Evolutionary conservation across 2,797 vertebrate species (phyloP), one percentile per base, ranked within the genome.

Genomic region (Sebastes alutus): DNA sequence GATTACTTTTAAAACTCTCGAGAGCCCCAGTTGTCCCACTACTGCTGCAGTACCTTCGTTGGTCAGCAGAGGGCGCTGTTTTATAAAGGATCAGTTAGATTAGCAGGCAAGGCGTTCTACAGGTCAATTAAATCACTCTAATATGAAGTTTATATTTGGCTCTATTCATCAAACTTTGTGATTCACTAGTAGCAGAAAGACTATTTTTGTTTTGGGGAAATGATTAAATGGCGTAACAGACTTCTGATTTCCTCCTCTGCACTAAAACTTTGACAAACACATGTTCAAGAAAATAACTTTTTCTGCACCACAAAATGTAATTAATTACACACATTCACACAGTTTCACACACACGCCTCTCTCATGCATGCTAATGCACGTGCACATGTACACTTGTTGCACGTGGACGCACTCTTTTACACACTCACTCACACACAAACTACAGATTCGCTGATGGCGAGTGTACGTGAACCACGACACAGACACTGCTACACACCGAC

Each of bases 401-500:
- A 84, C 25, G 6, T 63, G 49, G 13, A 67, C n/a, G 1, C 75
- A 68, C 58, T 4, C 33, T 42, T 42, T n/a, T 61, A 29, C 60
- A 23, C 55, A 55, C 58, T 38, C 67, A 16, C 80, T 38, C 67
- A 16, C 80, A 61, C 76, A 82, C 70, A 74, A 81, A 82, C 62
- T 29, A 87, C 78, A 84, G 62, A 73, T 89, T 74, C 61, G 86
- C 72, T 75, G 70, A 91, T 84, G 88, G 67, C 49, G 38, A 88
- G 87, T 85, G 87, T 71, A 86, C 22, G 33, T 73, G 42, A 90
- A 82, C 74, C 79, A 93, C 87, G 82, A 88, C 89, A 92, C 90
- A 89, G 84, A 94, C 77, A 87, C 89, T n/a, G 83, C 70, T 82
- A 86, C 82, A 89, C 88, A 88, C 74, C 29, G 55, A 92, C 83